Conservation (phyloP, 2,797 vertebrate species). For the Leptoclinus maculatus region DNA sequence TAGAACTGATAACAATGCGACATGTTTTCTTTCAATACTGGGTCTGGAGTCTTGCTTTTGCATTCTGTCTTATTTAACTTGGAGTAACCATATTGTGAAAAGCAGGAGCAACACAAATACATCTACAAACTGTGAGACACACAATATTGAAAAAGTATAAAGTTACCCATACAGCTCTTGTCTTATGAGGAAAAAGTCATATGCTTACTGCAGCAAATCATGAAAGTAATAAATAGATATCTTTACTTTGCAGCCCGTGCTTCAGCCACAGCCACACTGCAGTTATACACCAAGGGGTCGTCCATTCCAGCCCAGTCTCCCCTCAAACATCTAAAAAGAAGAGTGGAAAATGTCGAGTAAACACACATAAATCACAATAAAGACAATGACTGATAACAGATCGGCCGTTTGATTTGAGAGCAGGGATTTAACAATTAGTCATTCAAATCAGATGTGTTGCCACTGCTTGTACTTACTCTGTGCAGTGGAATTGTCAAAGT, state of each 20-base stretch:
- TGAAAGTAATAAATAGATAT: constrained; percentile 1
- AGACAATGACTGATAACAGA: background rate
- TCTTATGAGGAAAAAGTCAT: background rate
- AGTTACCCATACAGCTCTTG: too few relatives aligned
- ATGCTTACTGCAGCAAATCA: background rate
- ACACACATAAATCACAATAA: background rate
- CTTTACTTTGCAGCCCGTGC: constrained; percentile 82
- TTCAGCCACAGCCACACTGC: constrained; percentile 89
- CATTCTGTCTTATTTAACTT: background rate
- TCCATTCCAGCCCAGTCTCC: constrained; percentile 91
- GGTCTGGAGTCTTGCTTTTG: background rate
- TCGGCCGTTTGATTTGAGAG: background rate
- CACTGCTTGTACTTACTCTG: background rate
- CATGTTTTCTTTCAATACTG: background rate
- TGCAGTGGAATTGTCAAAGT: background rate
- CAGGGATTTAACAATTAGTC: background rate
- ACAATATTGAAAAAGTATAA: background rate
- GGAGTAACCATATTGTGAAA: background rate
- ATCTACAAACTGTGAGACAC: background rate
- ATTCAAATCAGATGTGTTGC: background rate
- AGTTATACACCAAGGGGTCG: constrained; percentile 85
- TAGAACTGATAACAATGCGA: background rate
- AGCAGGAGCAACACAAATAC: background rate
- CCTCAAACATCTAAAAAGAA: constrained; percentile 86
- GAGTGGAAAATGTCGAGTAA: background rate